Evolutionary conservation across 2,113 vertebrate species (phyloP), one percentile per base, ranked within the genome.

Genomic region (Oriolus oriolus): DNA sequence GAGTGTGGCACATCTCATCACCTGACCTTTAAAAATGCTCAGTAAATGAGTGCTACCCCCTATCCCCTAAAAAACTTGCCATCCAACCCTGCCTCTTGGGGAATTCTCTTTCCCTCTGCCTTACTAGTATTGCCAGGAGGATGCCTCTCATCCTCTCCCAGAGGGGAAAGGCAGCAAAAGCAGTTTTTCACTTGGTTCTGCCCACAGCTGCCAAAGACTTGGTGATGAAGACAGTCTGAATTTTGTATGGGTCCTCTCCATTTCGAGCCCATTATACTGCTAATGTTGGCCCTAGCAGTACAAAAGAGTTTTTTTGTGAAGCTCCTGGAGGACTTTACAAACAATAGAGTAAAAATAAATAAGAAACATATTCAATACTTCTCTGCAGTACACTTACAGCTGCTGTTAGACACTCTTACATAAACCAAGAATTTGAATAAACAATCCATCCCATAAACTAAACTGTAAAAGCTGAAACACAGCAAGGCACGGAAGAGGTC

Each of bases 361-460:
- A 89, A 33, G 44, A 81, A 88, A 26, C 7, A 23, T 45, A 82
- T 52, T 44, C 56, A 75, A 8, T 77, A 54, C 42, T 80, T 73
- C 50, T 83, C 19, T 42, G 15, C 28, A 71, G 59, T 70, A 88
- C 26, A 56, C 50, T 88, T 77, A 39, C 10, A 86, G 31, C 49
- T 87, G 87, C 60, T 90, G 71, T n/a, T 86, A 86, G 86, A 88
- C 42, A 49, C 16, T 45, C 39, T 64, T 75, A 70, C 7, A 84
- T 78, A 94, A 95, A 96, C 20, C 13, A 92, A 84, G 31, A 31
- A 71, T 68, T 86, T 68, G 44, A 95, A 86, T 81, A 87, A 94
- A 61, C 69, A 92, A 75, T 44, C 14, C 16, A 79, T 78, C 45
- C 91, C 39, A 37, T 65, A 94, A 91, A 60, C 52, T 42, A 53